Evolutionary conservation across 2,797 vertebrate species (phyloP).

Genomic region (Clarias pachynema): DNA sequence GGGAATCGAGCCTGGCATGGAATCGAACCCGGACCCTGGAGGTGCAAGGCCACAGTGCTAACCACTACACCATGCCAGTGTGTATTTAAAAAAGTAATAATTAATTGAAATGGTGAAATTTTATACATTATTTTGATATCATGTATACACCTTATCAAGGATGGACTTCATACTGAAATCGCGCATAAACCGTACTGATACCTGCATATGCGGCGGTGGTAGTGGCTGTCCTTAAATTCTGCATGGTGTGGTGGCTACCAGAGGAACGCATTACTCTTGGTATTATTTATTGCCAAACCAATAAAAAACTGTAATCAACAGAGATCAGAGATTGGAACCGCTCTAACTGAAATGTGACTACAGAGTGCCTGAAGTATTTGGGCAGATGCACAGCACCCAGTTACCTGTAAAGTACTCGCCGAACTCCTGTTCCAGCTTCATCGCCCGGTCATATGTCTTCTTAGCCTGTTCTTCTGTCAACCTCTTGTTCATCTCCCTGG

Average conservation of each 20-base stretch:
- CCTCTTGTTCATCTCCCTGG: slow-evolving; percentile 96
- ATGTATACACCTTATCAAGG: no score
- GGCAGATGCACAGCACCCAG: not conserved
- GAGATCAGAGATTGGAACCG: not conserved
- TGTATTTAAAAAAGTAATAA: not conserved
- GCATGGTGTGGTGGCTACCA: not conserved
- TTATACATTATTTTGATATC: no score
- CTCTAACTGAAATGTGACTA: no score
- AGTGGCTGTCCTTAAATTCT: not conserved
- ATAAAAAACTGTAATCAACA: not conserved
- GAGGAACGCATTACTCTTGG: not conserved
- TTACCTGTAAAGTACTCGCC: slow-evolving; percentile 98
- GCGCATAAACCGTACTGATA: not conserved
- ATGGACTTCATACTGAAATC: no score
- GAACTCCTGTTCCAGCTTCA: slow-evolving; percentile 98
- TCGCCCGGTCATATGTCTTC: slow-evolving; percentile 92
- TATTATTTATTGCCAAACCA: no score
- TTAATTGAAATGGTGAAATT: no score
- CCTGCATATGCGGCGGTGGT: not conserved
- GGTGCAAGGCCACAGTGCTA: no score
- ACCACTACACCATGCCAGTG: no score
- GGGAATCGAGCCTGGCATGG: no score
- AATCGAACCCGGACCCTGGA: no score
- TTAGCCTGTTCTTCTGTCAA: slow-evolving; percentile 95
- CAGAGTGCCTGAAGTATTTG: not conserved